phyloP scores from a whole-genome alignment of 2,113 vertebrate species.

The Oreochromis tanganicae region DNA sequence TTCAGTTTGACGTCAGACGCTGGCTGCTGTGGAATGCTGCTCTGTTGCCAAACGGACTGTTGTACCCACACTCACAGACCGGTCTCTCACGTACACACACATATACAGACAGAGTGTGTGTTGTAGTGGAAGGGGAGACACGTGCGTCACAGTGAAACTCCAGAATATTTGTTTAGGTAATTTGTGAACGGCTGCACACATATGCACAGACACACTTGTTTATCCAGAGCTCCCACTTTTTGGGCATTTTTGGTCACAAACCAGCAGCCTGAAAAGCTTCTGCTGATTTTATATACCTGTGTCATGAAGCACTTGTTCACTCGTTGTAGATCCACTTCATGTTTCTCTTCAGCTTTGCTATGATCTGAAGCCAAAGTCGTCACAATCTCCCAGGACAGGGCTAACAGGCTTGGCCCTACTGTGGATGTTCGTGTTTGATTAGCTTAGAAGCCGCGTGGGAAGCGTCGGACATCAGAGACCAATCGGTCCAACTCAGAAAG shows the following conservation, averaged over 20 bases:
- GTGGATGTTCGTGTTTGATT: slow-evolving; percentile 23
- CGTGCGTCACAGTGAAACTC: slow-evolving; percentile 59
- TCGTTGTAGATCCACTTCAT: neutral
- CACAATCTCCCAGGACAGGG: neutral
- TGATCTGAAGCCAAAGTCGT: neutral
- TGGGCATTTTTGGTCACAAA: neutral
- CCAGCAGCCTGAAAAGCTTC: neutral
- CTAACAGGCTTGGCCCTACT: slow-evolving; percentile 25
- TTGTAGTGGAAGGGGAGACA: slow-evolving; percentile 55
- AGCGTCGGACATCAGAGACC: neutral
- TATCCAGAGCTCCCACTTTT: neutral
- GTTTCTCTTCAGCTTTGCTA: neutral
- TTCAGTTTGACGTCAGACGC: slow-evolving; percentile 65
- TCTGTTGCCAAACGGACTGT: slow-evolving; percentile 48
- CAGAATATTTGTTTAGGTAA: slow-evolving; percentile 69
- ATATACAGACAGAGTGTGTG: slow-evolving; percentile 36
- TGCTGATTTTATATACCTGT: neutral
- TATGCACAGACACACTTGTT: neutral
- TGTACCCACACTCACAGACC: slow-evolving; percentile 31
- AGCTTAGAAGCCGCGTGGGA: neutral
- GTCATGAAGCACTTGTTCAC: neutral
- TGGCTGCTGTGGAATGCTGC: slow-evolving; percentile 68
- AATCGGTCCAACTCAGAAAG: neutral
- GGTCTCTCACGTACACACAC: slow-evolving; percentile 23
- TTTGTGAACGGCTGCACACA: slow-evolving; percentile 29